Evolutionary conservation across 1,140 invertebrate species (phyloP).

Genomic region (Drosophila setifemur): DNA sequence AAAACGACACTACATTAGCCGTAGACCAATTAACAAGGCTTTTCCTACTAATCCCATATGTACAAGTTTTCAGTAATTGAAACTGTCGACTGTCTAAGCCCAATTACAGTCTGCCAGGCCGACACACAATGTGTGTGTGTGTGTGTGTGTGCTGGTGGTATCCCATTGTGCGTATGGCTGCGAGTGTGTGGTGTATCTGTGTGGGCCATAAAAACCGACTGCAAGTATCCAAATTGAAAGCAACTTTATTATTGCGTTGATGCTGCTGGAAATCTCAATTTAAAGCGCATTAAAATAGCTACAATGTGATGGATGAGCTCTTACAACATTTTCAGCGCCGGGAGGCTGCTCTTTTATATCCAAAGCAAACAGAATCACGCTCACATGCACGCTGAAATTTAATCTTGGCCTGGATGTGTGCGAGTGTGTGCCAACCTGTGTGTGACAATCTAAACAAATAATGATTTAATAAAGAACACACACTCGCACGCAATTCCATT

Average conservation of each 20-base stretch:
- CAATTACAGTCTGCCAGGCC: constrained; percentile 53
- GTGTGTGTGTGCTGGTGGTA: too few species aligned
- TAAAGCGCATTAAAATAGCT: constrained; percentile 45
- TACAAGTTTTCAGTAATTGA: constrained; percentile 64
- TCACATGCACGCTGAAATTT: constrained; percentile 14
- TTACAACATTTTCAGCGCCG: constrained; percentile 19
- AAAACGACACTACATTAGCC: constrained; percentile 58
- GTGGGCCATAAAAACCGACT: constrained; percentile 30
- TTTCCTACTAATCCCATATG: constrained; percentile 52
- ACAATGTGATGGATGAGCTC: constrained; percentile 43
- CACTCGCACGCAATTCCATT: constrained; percentile 56
- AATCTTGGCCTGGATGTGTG: constrained; percentile 20
- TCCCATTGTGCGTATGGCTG: constrained; percentile 1
- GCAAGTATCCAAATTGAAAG: constrained; percentile 49
- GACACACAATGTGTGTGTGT: not conserved
- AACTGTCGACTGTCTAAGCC: constrained; percentile 51
- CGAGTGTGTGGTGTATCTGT: constrained; percentile 1
- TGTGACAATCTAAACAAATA: constrained; percentile 68
- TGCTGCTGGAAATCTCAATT: constrained; percentile 40
- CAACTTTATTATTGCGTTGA: constrained; percentile 37
- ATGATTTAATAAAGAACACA: constrained; percentile 68
- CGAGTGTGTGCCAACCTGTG: constrained; percentile 23
- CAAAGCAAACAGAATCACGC: constrained; percentile 10
- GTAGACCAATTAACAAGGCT: constrained; percentile 58
- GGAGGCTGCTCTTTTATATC: constrained; percentile 60